A percentile compares a stretch with the other conserved stretches of the same genome.
Evolutionary conservation across 2,888 invertebrate species (phyloP).

Genomic region (Proisotoma minuta): DNA sequence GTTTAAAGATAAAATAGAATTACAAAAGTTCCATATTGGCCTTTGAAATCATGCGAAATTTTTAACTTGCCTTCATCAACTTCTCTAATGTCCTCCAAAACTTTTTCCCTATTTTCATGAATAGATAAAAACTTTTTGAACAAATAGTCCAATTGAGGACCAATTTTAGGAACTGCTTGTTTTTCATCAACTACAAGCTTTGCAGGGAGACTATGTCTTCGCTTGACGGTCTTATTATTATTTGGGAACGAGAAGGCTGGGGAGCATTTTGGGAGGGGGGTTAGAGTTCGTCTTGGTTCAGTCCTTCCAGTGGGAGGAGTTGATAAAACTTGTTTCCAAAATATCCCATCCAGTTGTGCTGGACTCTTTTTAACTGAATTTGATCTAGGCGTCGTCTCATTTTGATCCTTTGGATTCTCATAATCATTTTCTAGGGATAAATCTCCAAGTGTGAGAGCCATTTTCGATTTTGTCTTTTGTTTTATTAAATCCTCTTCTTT

Average conservation of each 20-base stretch:
- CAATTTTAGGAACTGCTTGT: background rate
- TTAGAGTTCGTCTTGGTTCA: background rate
- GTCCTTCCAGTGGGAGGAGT: slow-evolving; percentile 1
- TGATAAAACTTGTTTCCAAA: background rate
- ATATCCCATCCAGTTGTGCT: background rate
- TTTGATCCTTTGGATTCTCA: too few species aligned
- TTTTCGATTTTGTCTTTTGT: background rate
- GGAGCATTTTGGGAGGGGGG: background rate
- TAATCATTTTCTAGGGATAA: background rate
- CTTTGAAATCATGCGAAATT: background rate
- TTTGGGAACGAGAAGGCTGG: background rate
- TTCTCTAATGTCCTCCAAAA: background rate
- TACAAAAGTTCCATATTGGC: too few species aligned
- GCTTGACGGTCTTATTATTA: background rate
- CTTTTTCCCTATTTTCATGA: background rate
- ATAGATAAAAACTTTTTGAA: background rate
- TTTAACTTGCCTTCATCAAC: background rate
- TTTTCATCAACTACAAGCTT: background rate
- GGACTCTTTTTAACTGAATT: background rate
- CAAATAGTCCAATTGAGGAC: background rate
- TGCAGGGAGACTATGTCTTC: background rate
- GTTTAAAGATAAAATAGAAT: background rate
- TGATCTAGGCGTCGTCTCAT: too few species aligned
- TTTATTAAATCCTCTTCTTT: background rate
- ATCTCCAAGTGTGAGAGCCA: background rate